Percentiles rank a stretch among this genome's conserved stretches.
Conservation (phyloP, 2,113 vertebrate genomes). For the Centrocercus urophasianus region DNA sequence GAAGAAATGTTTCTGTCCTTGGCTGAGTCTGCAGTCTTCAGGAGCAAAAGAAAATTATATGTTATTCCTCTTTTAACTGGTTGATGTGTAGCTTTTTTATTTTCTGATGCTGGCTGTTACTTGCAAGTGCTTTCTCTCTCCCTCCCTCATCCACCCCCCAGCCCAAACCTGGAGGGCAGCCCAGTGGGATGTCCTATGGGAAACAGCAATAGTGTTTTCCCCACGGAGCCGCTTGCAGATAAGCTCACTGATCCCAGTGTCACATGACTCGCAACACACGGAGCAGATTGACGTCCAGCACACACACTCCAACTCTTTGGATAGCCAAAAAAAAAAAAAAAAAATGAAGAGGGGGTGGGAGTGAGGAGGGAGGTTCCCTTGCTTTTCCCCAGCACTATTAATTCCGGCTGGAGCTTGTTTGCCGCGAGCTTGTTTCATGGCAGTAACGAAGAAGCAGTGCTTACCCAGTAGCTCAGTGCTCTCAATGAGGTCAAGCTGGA, state of each 20-base stretch:
- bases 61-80: background rate
- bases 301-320: background rate
- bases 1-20: background rate
- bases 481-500: conserved; percentile 80
- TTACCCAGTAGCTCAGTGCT: conserved; percentile 19
- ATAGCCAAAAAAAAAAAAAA: background rate
- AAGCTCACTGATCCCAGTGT: conserved; percentile 8
- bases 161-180: background rate
- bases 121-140: background rate
- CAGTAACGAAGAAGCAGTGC: conserved; percentile 8
- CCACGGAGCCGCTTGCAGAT: conserved; percentile 14
- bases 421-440: background rate
- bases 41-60: background rate
- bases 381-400: background rate
- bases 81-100: background rate
- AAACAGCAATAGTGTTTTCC: background rate
- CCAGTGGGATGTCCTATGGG: background rate
- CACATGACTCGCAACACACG: background rate
- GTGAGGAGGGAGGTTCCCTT: conserved; percentile 17
- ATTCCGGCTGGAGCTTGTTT: background rate
- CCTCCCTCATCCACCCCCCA: background rate
- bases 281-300: conserved; percentile 31
- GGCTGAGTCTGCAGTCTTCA: background rate
- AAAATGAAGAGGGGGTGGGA: background rate
- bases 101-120: background rate